Percentiles rank a stretch among this genome's conserved stretches.
phyloP scores from a whole-genome alignment of 1,140 invertebrate genomes.

The Centruroides sculpturatus region DNA sequence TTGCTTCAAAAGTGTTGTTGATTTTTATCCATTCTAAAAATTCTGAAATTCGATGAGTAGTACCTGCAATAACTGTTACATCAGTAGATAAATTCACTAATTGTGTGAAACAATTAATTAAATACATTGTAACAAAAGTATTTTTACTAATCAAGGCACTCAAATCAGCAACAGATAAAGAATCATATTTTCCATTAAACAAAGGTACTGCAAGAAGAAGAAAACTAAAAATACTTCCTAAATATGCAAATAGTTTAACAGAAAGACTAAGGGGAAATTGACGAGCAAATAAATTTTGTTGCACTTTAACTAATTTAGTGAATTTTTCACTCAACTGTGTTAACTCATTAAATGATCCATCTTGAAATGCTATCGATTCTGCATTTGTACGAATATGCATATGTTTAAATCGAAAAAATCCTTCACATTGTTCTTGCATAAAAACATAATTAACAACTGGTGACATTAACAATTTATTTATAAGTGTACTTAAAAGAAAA shows the following conservation, averaged over 20 bases:
- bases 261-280: constrained; percentile 27
- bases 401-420: constrained; percentile 46
- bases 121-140: constrained; percentile 45
- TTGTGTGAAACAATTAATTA: constrained; percentile 42
- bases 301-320: constrained; percentile 28
- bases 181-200: constrained; percentile 40
- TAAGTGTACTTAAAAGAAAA: constrained; percentile 39
- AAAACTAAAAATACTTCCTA: constrained; percentile 45
- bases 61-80: constrained; percentile 38
- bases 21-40: constrained; percentile 5
- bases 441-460: constrained; percentile 41
- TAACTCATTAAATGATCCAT: constrained; percentile 34
- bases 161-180: constrained; percentile 32
- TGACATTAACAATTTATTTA: constrained; percentile 44
- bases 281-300: constrained; percentile 11
- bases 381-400: constrained; percentile 42
- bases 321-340: constrained; percentile 35
- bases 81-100: constrained; percentile 38
- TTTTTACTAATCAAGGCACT: constrained; percentile 42
- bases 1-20: too few relatives aligned
- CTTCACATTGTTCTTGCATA: constrained; percentile 41
- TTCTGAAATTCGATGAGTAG: constrained; percentile 35
- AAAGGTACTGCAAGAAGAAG: constrained; percentile 43
- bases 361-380: constrained; percentile 46
- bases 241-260: constrained; percentile 40